These are phyloP conservation scores for Craterocephalus amniculus DNA, from an alignment of 2,797 vertebrate species.

Conservation along the genomic window DNA sequence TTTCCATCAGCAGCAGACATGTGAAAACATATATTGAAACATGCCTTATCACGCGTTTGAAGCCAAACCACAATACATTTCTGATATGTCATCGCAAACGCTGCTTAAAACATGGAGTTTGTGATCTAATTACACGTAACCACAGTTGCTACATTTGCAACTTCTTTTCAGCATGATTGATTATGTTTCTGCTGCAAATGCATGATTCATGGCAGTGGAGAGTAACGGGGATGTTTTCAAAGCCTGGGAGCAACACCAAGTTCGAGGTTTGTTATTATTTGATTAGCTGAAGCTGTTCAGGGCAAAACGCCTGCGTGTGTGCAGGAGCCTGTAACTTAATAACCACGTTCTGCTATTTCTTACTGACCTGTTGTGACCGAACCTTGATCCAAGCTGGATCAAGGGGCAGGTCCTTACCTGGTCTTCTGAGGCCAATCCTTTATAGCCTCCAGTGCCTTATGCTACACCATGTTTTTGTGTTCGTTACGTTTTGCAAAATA, in stretches of 20 bases:
- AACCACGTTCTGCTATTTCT: constrained; percentile 41
- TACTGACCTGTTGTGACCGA: constrained; percentile 47
- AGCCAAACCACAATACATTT: constrained; percentile 45
- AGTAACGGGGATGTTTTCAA: constrained; percentile 41
- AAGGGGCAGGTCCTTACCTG: constrained; percentile 41
- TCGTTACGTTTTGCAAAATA: neutral
- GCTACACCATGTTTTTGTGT: constrained; percentile 36
- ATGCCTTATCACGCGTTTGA: constrained; percentile 52
- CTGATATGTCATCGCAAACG: constrained; percentile 53
- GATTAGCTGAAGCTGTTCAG: constrained; percentile 31
- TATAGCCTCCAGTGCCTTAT: neutral
- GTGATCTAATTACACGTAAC: constrained; percentile 57
- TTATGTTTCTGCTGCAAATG: constrained; percentile 6
- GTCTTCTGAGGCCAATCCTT: constrained; percentile 25
- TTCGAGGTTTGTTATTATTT: constrained; percentile 31
- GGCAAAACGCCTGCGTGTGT: neutral
- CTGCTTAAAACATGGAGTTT: constrained; percentile 45
- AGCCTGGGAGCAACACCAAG: constrained; percentile 11
- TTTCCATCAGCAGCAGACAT: constrained; percentile 51
- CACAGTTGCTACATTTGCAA: constrained; percentile 49
- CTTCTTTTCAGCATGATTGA: constrained; percentile 52
- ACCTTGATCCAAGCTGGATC: constrained; percentile 41
- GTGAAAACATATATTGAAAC: constrained; percentile 62
- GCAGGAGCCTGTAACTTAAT: constrained; percentile 20
- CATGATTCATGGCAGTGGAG: constrained; percentile 3